Base-by-base conservation (phyloP, 1,140 invertebrate species). In the Wasmannia auropunctata region DNA sequence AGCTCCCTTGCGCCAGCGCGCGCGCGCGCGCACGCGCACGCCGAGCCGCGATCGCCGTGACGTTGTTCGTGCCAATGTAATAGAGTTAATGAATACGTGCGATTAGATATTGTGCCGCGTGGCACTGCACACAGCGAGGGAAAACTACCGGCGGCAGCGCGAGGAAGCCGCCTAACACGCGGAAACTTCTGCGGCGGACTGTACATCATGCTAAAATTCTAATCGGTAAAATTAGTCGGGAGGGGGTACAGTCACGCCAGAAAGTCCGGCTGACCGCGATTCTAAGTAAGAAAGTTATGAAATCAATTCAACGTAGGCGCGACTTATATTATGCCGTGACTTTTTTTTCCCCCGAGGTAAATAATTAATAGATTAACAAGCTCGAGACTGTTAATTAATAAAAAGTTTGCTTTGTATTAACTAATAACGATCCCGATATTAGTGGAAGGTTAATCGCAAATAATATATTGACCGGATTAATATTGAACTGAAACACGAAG, bases 161-260 rank as follows among this genome's bases (percentile, higher is more conserved):
- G 22, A 62, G 43, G 67, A 69, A 62, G 58, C 28, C 7, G 25
- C 11, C 11, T n/a, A 19, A n/a, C 22, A n/a, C 51, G 76, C 56
- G 51, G 43, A 51, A 87, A 54, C n/a, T 92, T 91, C 88, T 85
- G 19, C 3, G 4, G 16, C 3, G 28, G 91, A 91, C 87, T 92
- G 92, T 92, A 92, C 91, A 19, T 85, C 81, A 92, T 90, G 88
- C 90, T 92, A 87, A 93, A 94, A 93, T 93, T 93, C 92, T 94
- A 94, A 94, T 94, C 93, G 91, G 89, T 89, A 93, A 93, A 94
- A 94, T 94, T 93, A 94, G 91, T 93, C 86, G 87, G 76, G 75
- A 85, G 89, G 79, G 86, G 75, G 79, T 93, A 94, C 91, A 93
- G 91, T 92, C 91, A 31, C 28, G 60, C 0, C 79, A 65, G 87